These are phyloP conservation scores for Amphipoea oculea DNA, from an alignment of 2,888 invertebrate species.

Conservation along the genomic window DNA sequence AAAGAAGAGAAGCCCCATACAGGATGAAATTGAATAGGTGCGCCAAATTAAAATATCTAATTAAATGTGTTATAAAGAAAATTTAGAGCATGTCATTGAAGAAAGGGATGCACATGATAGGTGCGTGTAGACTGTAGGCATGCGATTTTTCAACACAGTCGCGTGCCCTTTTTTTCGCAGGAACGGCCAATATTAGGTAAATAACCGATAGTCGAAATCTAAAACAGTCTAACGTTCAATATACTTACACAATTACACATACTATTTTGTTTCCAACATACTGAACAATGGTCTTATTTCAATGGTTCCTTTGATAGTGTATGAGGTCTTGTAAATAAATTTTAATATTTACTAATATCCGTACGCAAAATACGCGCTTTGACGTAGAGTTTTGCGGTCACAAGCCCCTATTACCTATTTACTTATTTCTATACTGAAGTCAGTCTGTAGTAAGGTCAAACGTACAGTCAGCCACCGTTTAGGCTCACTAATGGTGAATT, in stretches of 20 bases:
- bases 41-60: neutral
- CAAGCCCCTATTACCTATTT: neutral
- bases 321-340: neutral
- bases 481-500: neutral
- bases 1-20: neutral
- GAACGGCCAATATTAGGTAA: too few species aligned
- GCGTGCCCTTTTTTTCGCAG: neutral
- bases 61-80: neutral
- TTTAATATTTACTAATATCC: neutral
- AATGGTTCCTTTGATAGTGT: neutral
- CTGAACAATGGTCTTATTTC: neutral
- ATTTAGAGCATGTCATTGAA: neutral
- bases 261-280: neutral
- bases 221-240: neutral
- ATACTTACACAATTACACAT: neutral
- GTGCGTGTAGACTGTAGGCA: neutral
- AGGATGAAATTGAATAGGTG: neutral
- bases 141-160: neutral
- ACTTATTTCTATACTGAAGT: neutral
- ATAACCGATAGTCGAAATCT: neutral
- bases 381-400: neutral
- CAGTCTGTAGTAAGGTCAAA: neutral
- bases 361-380: neutral
- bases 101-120: neutral
- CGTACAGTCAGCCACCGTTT: neutral